A percentile compares a stretch with the other conserved stretches of the same genome.
Conservation (phyloP, 2,888 invertebrate species). For the Meteorus colon region DNA sequence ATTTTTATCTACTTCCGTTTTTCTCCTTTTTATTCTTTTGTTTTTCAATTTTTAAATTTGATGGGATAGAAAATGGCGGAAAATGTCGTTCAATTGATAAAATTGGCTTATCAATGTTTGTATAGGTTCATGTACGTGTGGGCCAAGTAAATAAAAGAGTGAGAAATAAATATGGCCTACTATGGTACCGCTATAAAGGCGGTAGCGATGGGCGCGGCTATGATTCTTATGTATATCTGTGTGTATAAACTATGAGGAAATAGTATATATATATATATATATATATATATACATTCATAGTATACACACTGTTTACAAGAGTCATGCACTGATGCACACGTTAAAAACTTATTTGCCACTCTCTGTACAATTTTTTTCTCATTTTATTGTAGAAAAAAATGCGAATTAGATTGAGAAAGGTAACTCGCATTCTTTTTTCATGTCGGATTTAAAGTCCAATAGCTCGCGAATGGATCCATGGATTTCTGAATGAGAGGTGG, state of each 20-base stretch:
- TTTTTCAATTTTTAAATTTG: no score
- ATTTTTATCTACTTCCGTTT: not conserved
- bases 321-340: constrained; percentile 25
- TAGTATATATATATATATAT: not conserved
- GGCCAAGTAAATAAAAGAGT: constrained; percentile 9
- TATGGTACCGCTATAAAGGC: constrained; percentile 27
- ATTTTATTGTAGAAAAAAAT: not conserved
- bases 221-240: constrained; percentile 2
- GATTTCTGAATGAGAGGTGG: no score
- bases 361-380: not conserved
- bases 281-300: not conserved
- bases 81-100: not conserved
- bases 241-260: not conserved
- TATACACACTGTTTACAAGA: constrained; percentile 16
- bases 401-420: not conserved
- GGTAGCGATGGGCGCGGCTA: constrained; percentile 33
- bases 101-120: not conserved
- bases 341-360: constrained; percentile 13
- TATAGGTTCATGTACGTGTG: not conserved
- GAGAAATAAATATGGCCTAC: constrained; percentile 25
- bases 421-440: no score
- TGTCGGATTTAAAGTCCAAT: no score
- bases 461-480: no score
- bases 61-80: no score
- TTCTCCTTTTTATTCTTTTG: no score